Evolutionary conservation across 1,140 invertebrate species (phyloP), one percentile per base, ranked within the genome.

Genomic region (Archivesica marissinica): DNA sequence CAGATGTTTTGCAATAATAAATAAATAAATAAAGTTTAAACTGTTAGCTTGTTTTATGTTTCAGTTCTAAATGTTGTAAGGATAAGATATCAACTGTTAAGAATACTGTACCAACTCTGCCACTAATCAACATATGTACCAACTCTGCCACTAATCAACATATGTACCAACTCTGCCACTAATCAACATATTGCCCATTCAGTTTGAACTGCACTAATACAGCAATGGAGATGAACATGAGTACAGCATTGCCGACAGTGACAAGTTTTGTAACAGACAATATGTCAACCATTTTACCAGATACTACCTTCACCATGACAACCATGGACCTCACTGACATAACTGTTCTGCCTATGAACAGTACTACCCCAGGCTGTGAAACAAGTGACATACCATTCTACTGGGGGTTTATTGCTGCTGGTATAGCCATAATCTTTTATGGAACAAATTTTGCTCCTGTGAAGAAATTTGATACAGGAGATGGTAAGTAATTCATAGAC

Each of bases 361-460:
- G 28, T 25, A 41, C 52, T 13, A 52, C 30, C 30, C 1, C 41
- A 20, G 56, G 44, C n/a, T 33, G 41, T 35, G 44, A 56, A 20
- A 41, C 54, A 2, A 39, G 64, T 33, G 44, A 80, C 38, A 76
- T 79, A 47, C 87, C 90, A 47, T 72, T 59, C 1, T 92, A 89
- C 80, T 84, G 89, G 59, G 94, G 94, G 4, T 94, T 88, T 79
- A 91, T 94, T 15, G 80, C 89, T 25, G 88, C 90, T 17, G 85
- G 56, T 4, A 68, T 94, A 20, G 90, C 94, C 75, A 89, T 92
- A 30, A 33, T 94, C 13, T 90, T 93, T 61, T 94, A 93, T 89
- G 94, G 93, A 9, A 94, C 92, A 54, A 94, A 94, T 85, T 94
- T 94, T 91, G 88, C 92, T 33, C 94, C 94, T 20, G 91, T 94